Evolutionary conservation across 2,113 vertebrate species (phyloP).

Genomic region (Mola mola): DNA sequence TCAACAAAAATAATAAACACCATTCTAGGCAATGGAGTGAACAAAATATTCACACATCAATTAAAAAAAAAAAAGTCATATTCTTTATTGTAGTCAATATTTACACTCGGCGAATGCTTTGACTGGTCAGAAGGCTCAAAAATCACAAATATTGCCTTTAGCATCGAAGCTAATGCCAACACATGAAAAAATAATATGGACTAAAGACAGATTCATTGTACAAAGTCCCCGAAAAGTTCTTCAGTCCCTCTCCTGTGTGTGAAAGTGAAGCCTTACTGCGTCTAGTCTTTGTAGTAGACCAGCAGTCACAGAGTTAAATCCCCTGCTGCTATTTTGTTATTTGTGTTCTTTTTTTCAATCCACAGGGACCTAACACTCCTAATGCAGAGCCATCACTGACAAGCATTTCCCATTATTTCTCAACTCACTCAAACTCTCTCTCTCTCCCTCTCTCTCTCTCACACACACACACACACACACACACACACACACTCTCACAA

Average conservation of each 20-base stretch:
- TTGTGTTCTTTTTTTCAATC: slow-evolving; percentile 31
- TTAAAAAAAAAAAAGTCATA: too few relatives aligned
- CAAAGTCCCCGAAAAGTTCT: too few relatives aligned
- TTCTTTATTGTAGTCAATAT: too few relatives aligned
- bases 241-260: background rate
- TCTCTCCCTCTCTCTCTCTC: slow-evolving; percentile 7
- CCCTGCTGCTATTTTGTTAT: slow-evolving; percentile 51
- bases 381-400: slow-evolving; percentile 64
- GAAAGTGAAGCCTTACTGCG: background rate
- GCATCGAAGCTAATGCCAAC: too few relatives aligned
- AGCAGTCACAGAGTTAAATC: slow-evolving; percentile 29
- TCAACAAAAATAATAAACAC: too few relatives aligned
- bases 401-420: slow-evolving; percentile 71
- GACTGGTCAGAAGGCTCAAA: too few relatives aligned
- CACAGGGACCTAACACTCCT: slow-evolving; percentile 56
- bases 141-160: too few relatives aligned
- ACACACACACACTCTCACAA: slow-evolving; percentile 4
- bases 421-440: slow-evolving; percentile 32
- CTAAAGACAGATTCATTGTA: too few relatives aligned
- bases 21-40: too few relatives aligned
- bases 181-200: too few relatives aligned
- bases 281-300: background rate
- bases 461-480: slow-evolving; percentile 16
- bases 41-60: too few relatives aligned
- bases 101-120: too few relatives aligned